Evolutionary conservation across 2,113 vertebrate species (phyloP).

Genomic region (Procavia capensis): DNA sequence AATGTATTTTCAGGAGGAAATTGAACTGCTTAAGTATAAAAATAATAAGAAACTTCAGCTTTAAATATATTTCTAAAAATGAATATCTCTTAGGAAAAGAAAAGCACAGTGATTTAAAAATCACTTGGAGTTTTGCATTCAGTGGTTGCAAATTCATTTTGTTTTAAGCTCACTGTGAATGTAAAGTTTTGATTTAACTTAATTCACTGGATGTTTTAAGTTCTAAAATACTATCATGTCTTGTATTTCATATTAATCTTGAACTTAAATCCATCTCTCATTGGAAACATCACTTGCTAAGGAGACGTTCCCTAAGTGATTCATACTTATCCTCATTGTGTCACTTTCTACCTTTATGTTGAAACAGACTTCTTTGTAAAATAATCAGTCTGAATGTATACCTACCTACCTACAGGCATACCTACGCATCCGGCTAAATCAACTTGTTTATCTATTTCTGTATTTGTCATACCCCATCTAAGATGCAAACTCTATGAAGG

Average conservation of each 20-base stretch:
- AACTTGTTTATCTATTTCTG: background rate
- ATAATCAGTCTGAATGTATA: background rate
- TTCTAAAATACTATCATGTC: background rate
- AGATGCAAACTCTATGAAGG: background rate
- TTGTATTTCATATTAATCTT: background rate
- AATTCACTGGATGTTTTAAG: background rate
- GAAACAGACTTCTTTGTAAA: background rate
- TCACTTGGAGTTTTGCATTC: background rate
- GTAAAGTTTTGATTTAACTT: background rate
- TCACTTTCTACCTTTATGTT: background rate
- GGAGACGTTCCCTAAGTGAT: background rate
- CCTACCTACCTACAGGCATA: too few species aligned
- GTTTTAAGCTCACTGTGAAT: background rate
- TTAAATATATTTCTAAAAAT: background rate
- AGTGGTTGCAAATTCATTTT: background rate
- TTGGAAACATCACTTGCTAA: background rate
- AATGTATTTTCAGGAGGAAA: background rate
- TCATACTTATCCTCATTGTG: background rate
- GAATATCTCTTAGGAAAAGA: background rate
- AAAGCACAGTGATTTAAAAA: background rate
- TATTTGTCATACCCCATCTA: background rate
- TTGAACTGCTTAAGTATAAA: background rate
- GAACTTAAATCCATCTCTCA: background rate
- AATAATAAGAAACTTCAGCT: background rate
- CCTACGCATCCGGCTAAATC: too few species aligned